Evolutionary conservation across 2,113 vertebrate genomes (phyloP).

Genomic region (Gobio gobio): DNA sequence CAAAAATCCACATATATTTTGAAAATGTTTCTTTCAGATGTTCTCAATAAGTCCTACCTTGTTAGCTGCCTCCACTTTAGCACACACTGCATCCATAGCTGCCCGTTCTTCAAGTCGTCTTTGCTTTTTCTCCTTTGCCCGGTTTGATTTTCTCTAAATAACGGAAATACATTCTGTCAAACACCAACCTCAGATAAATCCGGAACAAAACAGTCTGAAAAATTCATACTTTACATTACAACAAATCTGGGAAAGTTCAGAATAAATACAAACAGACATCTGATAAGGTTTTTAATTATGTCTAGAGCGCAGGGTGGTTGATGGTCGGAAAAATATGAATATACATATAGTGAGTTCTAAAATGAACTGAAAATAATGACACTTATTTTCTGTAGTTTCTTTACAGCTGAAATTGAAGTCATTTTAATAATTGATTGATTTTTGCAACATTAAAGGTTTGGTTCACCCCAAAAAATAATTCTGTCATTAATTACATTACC

Average conservation of each 20-base stretch:
- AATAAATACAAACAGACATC: too few species aligned
- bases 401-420: background rate
- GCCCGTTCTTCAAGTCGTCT: constrained; percentile 89
- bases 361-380: background rate
- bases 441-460: background rate
- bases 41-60: constrained; percentile 75
- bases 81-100: constrained; percentile 91
- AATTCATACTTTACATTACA: background rate
- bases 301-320: background rate
- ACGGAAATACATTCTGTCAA: background rate
- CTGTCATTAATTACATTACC: too few species aligned
- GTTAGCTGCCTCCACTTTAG: constrained; percentile 93
- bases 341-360: background rate
- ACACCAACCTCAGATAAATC: background rate
- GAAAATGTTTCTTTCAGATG: background rate
- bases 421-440: background rate
- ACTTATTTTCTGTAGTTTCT: background rate
- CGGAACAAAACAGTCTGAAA: background rate
- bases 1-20: background rate
- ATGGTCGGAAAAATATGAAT: background rate
- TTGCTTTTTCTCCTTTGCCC: constrained; percentile 94
- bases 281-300: background rate
- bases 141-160: constrained; percentile 89
- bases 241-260: background rate
- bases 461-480: too few species aligned